These are phyloP conservation scores for Sebastes vulpes DNA, from an alignment of 2,797 vertebrate species.

Conservation along the genomic window DNA sequence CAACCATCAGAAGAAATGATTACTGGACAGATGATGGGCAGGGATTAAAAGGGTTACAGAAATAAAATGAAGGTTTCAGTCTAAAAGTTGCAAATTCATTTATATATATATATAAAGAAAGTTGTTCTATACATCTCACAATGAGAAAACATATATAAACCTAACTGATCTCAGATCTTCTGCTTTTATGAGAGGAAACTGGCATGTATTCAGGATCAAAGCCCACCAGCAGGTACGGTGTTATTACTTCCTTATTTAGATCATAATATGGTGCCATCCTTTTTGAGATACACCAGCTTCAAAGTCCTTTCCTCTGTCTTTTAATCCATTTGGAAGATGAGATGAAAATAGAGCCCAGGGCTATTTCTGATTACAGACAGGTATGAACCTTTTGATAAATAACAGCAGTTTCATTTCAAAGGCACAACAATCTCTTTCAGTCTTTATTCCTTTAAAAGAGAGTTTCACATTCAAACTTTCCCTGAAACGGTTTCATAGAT, in stretches of 20 bases:
- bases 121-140: neutral
- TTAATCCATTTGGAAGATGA: conserved; percentile 4
- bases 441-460: neutral
- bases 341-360: neutral
- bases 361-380: conserved; percentile 43
- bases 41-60: too few relatives aligned
- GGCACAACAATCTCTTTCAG: neutral
- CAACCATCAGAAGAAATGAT: neutral
- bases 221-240: neutral
- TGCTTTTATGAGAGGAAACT: neutral
- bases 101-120: too few relatives aligned
- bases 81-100: neutral
- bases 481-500: neutral
- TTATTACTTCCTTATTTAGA: neutral
- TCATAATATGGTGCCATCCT: neutral
- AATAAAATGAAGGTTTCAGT: neutral
- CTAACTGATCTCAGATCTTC: neutral
- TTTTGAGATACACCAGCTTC: conserved; percentile 1
- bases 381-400: conserved; percentile 10
- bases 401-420: conserved; percentile 21
- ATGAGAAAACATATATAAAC: neutral
- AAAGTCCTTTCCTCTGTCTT: conserved; percentile 33
- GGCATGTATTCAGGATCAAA: conserved; percentile 11
- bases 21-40: neutral
- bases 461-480: neutral